Evolutionary conservation across 2,797 vertebrate species (phyloP).

Genomic region (Micrastur ruficollis): DNA sequence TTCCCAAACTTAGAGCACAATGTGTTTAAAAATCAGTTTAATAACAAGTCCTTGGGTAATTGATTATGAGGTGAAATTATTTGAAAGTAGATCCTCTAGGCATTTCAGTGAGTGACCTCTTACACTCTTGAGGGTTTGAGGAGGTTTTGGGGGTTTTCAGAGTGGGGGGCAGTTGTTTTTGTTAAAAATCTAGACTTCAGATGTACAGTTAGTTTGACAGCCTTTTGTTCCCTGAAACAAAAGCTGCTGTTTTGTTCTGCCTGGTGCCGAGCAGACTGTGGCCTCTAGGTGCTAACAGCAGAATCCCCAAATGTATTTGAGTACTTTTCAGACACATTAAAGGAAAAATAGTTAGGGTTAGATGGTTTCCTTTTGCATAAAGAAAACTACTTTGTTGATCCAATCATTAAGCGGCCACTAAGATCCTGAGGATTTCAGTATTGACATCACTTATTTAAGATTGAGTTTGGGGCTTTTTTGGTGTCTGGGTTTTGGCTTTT

Average conservation of each 20-base stretch:
- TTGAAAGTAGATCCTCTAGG: background rate
- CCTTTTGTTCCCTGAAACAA: background rate
- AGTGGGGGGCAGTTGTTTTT: background rate
- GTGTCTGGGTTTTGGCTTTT: background rate
- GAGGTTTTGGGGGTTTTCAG: background rate
- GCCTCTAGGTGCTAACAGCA: background rate
- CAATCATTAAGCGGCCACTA: background rate
- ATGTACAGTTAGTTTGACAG: background rate
- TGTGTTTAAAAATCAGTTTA: background rate
- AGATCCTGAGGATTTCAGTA: background rate
- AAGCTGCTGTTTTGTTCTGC: background rate
- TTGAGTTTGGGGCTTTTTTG: background rate
- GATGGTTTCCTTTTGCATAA: background rate
- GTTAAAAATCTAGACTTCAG: background rate
- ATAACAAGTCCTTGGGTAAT: background rate
- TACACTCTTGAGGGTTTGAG: background rate
- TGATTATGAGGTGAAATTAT: background rate
- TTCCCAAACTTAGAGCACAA: background rate
- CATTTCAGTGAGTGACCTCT: background rate
- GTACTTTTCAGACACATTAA: background rate
- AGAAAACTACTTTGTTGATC: background rate
- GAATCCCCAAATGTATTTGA: background rate
- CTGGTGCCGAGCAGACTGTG: background rate
- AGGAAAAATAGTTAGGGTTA: background rate
- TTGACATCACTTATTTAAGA: background rate